phyloP scores from a whole-genome alignment of 2,113 vertebrate genomes.

The Entelurus aequoreus region DNA sequence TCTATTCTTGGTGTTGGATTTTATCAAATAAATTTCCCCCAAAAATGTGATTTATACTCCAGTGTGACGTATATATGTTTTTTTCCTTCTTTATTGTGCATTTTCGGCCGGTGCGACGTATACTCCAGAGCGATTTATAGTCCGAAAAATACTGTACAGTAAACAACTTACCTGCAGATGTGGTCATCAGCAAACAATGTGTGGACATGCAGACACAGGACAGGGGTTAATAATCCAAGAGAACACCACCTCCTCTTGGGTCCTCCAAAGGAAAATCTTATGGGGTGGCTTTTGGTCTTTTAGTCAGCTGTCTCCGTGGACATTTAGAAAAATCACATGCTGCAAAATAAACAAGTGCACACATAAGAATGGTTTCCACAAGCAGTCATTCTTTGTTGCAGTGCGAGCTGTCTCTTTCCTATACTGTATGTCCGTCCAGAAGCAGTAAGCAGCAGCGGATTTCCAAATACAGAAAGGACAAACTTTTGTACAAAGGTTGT shows the following conservation, averaged over 20 bases:
- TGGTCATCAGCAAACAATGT: conserved; percentile 53
- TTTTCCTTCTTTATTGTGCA: too few relatives aligned
- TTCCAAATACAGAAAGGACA: neutral
- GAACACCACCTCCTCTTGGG: conserved; percentile 34
- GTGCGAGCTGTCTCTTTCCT: too few relatives aligned
- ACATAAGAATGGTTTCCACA: neutral
- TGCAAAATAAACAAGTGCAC: conserved; percentile 34
- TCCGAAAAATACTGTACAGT: too few relatives aligned
- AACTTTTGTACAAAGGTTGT: conserved; percentile 10
- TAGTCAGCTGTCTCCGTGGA: conserved; percentile 49
- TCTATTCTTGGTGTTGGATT: too few relatives aligned
- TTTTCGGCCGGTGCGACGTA: too few relatives aligned
- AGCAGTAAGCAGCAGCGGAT: neutral
- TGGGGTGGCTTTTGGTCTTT: conserved; percentile 29
- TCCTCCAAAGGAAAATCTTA: conserved; percentile 35
- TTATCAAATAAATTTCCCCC: too few relatives aligned
- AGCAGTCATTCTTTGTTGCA: neutral
- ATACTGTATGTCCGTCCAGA: neutral
- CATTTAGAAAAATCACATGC: conserved; percentile 65
- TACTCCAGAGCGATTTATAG: too few relatives aligned
- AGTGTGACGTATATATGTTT: too few relatives aligned
- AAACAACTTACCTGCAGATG: conserved; percentile 53
- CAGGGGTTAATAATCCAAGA: conserved; percentile 39
- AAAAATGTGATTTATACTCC: too few relatives aligned
- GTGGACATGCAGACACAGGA: conserved; percentile 32